Conservation (phyloP, 2,888 invertebrate species). For the Apotomis betuletana region DNA sequence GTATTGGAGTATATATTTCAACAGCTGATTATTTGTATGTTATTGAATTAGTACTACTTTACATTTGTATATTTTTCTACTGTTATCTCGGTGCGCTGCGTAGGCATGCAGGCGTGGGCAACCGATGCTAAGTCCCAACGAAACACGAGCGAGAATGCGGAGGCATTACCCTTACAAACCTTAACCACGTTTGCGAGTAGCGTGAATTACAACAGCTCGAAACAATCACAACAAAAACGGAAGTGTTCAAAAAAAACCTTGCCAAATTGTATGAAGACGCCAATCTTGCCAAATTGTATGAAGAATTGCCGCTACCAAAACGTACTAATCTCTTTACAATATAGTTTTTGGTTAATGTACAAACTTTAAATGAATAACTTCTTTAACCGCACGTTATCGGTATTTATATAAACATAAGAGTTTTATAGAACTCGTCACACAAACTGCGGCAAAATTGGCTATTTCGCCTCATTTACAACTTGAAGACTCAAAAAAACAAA, state of each 20-base stretch:
- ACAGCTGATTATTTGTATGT: conserved; percentile 11
- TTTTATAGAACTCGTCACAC: neutral
- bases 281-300: neutral
- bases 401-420: no score
- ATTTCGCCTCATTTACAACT: conserved; percentile 6
- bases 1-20: conserved; percentile 1
- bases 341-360: neutral
- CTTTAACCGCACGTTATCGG: no score
- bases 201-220: neutral
- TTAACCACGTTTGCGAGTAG: conserved; percentile 11
- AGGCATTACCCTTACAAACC: conserved; percentile 33
- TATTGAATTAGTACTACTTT: conserved; percentile 23
- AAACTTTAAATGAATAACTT: neutral
- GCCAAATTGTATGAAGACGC: no score
- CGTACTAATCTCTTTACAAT: no score
- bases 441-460: conserved; percentile 5
- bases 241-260: conserved; percentile 15
- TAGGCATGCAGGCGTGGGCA: conserved; percentile 55
- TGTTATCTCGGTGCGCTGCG: conserved; percentile 52
- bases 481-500: neutral
- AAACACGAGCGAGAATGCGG: conserved; percentile 45
- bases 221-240: neutral
- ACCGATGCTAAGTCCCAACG: conserved; percentile 44
- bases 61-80: neutral
- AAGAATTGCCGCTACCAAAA: neutral